phyloP scores from a whole-genome alignment of 2,888 invertebrate genomes.

The Pristionchus entomophagus region DNA sequence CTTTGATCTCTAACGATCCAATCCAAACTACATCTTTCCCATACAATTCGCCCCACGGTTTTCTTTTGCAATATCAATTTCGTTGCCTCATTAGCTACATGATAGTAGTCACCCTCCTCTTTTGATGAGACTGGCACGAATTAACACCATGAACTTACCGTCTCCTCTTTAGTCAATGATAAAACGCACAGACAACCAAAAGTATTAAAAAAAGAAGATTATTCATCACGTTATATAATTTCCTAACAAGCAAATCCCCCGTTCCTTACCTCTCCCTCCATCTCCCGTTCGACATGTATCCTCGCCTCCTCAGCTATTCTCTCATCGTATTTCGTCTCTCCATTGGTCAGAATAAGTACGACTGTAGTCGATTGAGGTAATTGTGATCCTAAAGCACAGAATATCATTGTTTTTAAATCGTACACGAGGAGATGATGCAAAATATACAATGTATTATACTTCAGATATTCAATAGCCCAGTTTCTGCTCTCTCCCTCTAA shows the following conservation, averaged over 20 bases:
- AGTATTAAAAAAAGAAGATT: too few species aligned
- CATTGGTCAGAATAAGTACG: conserved; percentile 5
- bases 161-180: too few species aligned
- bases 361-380: background rate
- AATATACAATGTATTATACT: too few species aligned
- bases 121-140: background rate
- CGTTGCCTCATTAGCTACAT: background rate
- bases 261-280: conserved; percentile 1
- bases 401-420: too few species aligned
- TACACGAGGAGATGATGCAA: too few species aligned
- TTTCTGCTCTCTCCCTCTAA: background rate
- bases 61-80: background rate
- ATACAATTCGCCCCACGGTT: background rate
- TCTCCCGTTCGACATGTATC: background rate
- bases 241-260: background rate
- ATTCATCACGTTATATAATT: too few species aligned
- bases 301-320: background rate
- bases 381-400: too few species aligned
- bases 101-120: background rate
- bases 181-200: too few species aligned
- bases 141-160: background rate
- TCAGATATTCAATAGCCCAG: too few species aligned
- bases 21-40: background rate
- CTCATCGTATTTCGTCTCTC: conserved; percentile 24
- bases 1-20: background rate